A percentile compares a stretch with the other conserved stretches of the same genome.
These are phyloP conservation scores for Anser cygnoides DNA, from an alignment of 2,113 vertebrate genomes.

Conservation along the genomic window DNA sequence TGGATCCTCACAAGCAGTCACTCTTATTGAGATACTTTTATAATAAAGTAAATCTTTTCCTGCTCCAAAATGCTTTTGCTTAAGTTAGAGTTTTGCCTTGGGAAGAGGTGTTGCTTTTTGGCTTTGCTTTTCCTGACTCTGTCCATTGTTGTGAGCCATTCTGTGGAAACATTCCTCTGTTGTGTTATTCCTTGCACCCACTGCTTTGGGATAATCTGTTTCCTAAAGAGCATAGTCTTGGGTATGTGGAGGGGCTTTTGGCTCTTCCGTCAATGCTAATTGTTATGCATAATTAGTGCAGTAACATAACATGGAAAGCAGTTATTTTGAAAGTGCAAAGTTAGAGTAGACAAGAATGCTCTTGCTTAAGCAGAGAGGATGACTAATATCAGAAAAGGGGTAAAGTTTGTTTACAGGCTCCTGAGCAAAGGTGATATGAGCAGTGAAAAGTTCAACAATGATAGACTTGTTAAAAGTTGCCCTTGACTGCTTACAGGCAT, in stretches of 20 bases:
- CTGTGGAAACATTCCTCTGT: not conserved
- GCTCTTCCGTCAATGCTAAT: not conserved
- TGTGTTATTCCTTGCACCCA: rapidly evolving
- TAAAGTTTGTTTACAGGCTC: not conserved
- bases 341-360: not conserved
- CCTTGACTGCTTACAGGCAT: constrained; percentile 54
- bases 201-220: not conserved
- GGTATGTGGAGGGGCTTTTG: not conserved
- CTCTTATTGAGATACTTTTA: not conserved
- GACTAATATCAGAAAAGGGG: not conserved
- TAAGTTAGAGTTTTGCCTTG: not conserved
- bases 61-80: not conserved
- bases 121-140: not conserved
- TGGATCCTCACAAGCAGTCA: not conserved
- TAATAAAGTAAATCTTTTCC: not conserved
- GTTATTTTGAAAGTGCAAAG: not conserved
- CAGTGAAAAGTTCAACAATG: constrained; percentile 32
- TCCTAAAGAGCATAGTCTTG: not conserved
- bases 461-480: constrained; percentile 37
- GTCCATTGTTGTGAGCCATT: not conserved
- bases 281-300: not conserved
- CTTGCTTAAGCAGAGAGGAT: not conserved
- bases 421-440: constrained; percentile 9
- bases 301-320: not conserved
- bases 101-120: not conserved